Percentiles rank a stretch among this genome's conserved stretches.
These are phyloP conservation scores for Scartelaos histophorus DNA, from an alignment of 2,113 vertebrate species.

Conservation along the genomic window DNA sequence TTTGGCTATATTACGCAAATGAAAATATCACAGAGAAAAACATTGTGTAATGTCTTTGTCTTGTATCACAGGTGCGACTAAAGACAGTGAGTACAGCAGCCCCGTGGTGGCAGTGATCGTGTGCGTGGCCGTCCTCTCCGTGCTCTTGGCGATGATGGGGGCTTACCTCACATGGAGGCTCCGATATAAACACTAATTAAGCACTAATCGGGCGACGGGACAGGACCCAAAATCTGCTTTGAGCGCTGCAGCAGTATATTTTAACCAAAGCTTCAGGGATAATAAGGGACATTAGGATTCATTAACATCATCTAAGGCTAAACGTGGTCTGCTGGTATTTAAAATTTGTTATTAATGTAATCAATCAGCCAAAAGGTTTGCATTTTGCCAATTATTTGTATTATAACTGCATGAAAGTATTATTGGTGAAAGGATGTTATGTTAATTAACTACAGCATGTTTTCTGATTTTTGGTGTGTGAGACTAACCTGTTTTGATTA, in stretches of 20 bases:
- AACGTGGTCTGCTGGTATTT: not conserved
- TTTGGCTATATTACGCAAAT: too few relatives aligned
- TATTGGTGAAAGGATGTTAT: slow-evolving; percentile 18
- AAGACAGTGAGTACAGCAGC: slow-evolving; percentile 14
- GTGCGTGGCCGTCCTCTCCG: slow-evolving; percentile 38
- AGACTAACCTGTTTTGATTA: not conserved
- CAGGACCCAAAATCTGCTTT: not conserved
- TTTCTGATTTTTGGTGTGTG: slow-evolving; percentile 14
- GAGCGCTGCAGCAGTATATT: not conserved
- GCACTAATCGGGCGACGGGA: not conserved
- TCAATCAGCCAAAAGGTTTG: slow-evolving; percentile 15
- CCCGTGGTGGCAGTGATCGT: slow-evolving; percentile 49
- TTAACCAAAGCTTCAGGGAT: slow-evolving; percentile 15
- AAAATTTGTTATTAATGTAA: not conserved
- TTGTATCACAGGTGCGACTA: slow-evolving; percentile 12
- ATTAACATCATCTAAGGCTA: slow-evolving; percentile 10
- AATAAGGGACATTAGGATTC: slow-evolving; percentile 17
- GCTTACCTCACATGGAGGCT: slow-evolving; percentile 30
- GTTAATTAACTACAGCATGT: slow-evolving; percentile 16
- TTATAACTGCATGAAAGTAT: slow-evolving; percentile 31
- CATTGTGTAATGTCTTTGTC: not conserved
- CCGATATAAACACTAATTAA: slow-evolving; percentile 12
- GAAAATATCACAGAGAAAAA: too few relatives aligned
- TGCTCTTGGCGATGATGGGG: slow-evolving; percentile 43
- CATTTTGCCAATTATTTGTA: slow-evolving; percentile 26